Conservation (phyloP, 2,797 vertebrate species). For the Margarornis squamiger region DNA sequence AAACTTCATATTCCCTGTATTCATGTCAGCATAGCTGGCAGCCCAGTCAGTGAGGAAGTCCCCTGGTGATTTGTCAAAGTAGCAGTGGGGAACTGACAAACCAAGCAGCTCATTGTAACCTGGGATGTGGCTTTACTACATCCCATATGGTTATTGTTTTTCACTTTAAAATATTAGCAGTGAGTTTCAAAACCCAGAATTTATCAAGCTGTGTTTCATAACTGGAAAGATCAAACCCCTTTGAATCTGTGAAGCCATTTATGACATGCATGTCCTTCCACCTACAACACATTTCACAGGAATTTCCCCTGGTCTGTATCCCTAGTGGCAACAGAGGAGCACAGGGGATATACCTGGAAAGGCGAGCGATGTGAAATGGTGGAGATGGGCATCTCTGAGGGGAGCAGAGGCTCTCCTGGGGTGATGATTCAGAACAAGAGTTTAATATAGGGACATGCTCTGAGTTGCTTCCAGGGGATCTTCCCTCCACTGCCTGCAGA, state of each 20-base stretch:
- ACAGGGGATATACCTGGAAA: not conserved
- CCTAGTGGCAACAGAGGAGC: not conserved
- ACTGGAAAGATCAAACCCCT: not conserved
- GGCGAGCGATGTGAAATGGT: not conserved
- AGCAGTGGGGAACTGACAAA: conserved; percentile 39
- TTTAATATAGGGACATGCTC: not conserved
- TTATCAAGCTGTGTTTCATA: conserved; percentile 23
- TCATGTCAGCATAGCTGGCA: not conserved
- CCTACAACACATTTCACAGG: not conserved
- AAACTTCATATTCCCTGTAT: not conserved
- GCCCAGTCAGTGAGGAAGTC: conserved; percentile 4
- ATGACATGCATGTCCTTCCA: not conserved
- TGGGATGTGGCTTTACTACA: conserved; percentile 9
- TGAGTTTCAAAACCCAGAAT: conserved; percentile 5
- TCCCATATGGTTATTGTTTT: conserved; percentile 22
- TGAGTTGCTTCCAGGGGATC: not conserved
- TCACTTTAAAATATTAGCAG: conserved; percentile 30
- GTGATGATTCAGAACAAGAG: not conserved
- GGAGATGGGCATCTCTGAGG: fast-evolving
- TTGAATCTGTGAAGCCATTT: conserved; percentile 1
- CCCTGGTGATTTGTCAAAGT: conserved; percentile 4
- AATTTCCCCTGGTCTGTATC: not conserved
- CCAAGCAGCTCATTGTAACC: not conserved
- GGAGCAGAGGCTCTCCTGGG: not conserved
- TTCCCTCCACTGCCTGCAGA: not conserved